These are phyloP conservation scores for Dasypolia templi DNA, from an alignment of 2,888 invertebrate genomes.

Conservation along the genomic window DNA sequence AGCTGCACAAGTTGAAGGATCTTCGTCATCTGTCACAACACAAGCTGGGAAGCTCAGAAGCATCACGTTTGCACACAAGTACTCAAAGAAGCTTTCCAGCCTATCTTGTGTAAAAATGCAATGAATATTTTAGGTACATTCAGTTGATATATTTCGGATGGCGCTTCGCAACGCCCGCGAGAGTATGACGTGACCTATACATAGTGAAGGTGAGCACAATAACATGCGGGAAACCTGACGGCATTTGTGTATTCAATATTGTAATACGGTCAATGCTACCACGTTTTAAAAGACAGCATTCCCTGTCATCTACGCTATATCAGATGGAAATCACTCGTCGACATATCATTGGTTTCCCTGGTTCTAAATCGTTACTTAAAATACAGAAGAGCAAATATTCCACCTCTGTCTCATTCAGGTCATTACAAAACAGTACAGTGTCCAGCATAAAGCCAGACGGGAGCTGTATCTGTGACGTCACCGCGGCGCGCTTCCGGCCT, in stretches of 20 bases:
- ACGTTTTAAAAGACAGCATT: constrained; percentile 4
- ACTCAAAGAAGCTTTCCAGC: constrained; percentile 15
- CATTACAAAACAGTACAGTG: constrained; percentile 40
- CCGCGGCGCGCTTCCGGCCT: constrained; percentile 70
- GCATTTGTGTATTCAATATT: constrained; percentile 49
- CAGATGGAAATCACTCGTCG: not conserved
- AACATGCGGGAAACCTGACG: constrained; percentile 52
- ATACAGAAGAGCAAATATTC: constrained; percentile 14
- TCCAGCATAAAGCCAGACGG: constrained; percentile 60
- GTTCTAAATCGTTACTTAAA: constrained; percentile 7
- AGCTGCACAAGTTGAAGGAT: constrained; percentile 47
- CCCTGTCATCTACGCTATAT: not conserved
- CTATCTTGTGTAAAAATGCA: constrained; percentile 53
- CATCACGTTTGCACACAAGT: constrained; percentile 42
- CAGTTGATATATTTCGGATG: constrained; percentile 34
- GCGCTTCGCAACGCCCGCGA: constrained; percentile 24
- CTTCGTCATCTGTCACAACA: constrained; percentile 22
- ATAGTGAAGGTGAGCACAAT: constrained; percentile 60
- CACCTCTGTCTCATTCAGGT: constrained; percentile 51
- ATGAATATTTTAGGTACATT: constrained; percentile 32
- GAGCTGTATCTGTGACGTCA: constrained; percentile 76
- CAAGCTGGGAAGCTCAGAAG: not conserved
- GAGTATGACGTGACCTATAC: constrained; percentile 26
- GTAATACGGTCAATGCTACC: constrained; percentile 46
- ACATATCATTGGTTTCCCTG: not conserved